Percentiles rank a stretch among this genome's conserved stretches.
Conservation (phyloP, 2,113 vertebrate genomes). For the Alaudala cheleensis region DNA sequence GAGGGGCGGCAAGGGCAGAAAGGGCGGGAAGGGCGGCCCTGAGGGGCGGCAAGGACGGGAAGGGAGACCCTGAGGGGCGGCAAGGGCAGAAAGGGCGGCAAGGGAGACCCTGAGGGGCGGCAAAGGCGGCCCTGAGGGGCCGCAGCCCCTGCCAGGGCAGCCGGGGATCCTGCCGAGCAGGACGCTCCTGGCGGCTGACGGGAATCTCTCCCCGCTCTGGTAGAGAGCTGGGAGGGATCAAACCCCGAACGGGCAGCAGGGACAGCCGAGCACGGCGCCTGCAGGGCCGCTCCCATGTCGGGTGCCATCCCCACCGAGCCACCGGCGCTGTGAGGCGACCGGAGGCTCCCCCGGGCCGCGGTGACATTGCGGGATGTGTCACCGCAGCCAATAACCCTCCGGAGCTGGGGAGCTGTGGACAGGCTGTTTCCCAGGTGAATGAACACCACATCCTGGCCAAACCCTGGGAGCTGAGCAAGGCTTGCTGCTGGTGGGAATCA, state of each 20-base stretch:
- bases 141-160: neutral
- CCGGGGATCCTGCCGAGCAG: fast-evolving
- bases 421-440: neutral
- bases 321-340: fast-evolving
- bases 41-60: neutral
- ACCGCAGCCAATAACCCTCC: neutral
- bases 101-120: no score
- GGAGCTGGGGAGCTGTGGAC: neutral
- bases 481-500: neutral
- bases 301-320: fast-evolving
- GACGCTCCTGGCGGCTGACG: neutral
- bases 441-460: neutral
- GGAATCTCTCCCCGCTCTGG: fast-evolving
- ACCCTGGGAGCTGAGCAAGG: fast-evolving
- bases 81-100: no score
- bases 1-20: neutral
- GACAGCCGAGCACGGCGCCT: fast-evolving
- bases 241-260: fast-evolving
- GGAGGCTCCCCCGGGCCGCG: fast-evolving
- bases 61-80: neutral
- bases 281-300: fast-evolving
- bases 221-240: fast-evolving
- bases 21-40: no score
- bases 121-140: neutral
- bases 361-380: no score